Conservation (phyloP, 2,888 invertebrate genomes). For the Fissipunctia ypsillon region DNA sequence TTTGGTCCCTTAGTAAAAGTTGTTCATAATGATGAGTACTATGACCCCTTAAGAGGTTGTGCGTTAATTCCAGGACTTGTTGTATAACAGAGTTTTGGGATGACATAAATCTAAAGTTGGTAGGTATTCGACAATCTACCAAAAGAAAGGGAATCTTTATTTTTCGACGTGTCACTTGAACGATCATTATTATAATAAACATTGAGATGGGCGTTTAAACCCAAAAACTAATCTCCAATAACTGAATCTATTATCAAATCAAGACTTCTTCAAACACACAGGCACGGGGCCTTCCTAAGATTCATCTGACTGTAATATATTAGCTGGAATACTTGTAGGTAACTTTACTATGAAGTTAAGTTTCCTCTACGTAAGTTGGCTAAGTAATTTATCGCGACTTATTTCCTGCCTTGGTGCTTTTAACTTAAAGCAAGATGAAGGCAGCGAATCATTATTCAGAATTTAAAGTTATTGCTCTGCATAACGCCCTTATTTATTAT, state of each 20-base stretch:
- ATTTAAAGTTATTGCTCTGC: neutral
- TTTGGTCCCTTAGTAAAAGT: no score
- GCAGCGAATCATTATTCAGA: neutral
- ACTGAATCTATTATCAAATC: neutral
- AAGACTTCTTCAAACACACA: neutral
- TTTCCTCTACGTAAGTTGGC: conserved; percentile 9
- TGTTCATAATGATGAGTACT: no score
- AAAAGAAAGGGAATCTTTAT: no score
- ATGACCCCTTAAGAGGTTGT: no score
- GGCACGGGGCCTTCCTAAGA: neutral
- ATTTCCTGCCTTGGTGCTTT: conserved; percentile 10
- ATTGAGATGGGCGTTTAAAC: no score
- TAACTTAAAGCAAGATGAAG: neutral
- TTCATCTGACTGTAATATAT: neutral
- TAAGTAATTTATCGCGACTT: conserved; percentile 11
- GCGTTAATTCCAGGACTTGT: no score
- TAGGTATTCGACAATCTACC: no score
- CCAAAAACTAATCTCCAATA: neutral
- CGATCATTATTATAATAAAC: no score
- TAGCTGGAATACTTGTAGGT: neutral
- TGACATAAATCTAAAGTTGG: no score
- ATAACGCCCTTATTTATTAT: neutral
- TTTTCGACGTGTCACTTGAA: no score
- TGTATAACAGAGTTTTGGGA: no score
- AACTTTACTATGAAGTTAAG: conserved; percentile 22